Conservation (phyloP, 2,113 vertebrate genomes). For the Lagopus leucura region DNA sequence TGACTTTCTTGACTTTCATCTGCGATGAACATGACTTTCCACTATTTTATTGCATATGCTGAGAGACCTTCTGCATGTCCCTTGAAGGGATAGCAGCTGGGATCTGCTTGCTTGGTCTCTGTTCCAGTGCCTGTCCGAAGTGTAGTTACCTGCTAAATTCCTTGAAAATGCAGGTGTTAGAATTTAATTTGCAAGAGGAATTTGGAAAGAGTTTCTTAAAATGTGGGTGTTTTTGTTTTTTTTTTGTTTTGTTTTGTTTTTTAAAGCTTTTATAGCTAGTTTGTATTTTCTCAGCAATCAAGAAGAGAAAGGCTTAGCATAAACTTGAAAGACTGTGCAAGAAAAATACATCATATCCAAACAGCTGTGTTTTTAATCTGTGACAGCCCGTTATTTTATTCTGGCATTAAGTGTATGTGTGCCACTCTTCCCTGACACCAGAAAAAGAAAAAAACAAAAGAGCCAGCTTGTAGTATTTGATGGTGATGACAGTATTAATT, state of each 20-base stretch:
- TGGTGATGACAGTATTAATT: background rate
- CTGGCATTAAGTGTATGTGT: background rate
- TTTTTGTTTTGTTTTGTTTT: no score
- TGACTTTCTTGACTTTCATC: background rate
- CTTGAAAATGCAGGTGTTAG: background rate
- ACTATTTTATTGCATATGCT: fast-evolving
- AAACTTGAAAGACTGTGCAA: background rate
- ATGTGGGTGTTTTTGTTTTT: background rate
- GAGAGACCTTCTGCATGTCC: background rate
- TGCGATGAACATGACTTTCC: background rate
- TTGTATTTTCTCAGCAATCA: background rate
- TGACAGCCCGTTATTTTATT: background rate
- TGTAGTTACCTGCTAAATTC: background rate
- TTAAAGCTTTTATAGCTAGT: background rate
- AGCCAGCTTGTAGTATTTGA: background rate
- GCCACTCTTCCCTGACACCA: background rate
- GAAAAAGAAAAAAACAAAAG: background rate
- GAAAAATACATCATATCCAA: background rate
- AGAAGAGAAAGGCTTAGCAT: background rate
- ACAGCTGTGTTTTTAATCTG: background rate
- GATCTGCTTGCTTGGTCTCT: background rate
- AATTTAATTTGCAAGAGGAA: background rate
- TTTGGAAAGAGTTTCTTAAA: background rate
- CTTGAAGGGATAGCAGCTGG: background rate
- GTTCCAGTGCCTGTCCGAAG: background rate